phyloP scores from a whole-genome alignment of 2,113 vertebrate genomes.

The Drymodes brunneopygia region DNA sequence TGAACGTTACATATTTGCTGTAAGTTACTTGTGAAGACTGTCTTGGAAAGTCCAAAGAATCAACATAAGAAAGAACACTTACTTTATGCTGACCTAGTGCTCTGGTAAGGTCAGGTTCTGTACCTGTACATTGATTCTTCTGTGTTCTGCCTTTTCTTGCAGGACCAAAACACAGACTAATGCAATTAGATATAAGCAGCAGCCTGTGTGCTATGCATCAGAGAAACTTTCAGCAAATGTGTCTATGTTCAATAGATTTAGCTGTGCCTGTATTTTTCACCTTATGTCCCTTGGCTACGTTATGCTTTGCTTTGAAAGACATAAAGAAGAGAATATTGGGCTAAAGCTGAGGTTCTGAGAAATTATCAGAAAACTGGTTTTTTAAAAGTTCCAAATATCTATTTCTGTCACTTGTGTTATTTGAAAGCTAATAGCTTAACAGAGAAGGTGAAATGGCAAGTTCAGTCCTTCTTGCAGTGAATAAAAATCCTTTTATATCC shows the following conservation, averaged over 20 bases:
- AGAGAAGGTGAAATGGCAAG: not conserved
- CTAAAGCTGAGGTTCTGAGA: not conserved
- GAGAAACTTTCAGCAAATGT: not conserved
- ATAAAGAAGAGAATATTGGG: not conserved
- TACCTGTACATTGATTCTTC: not conserved
- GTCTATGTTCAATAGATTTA: not conserved
- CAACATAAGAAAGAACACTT: not conserved
- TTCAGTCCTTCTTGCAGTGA: not conserved
- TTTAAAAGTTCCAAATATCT: not conserved
- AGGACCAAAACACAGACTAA: not conserved
- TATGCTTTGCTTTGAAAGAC: not conserved
- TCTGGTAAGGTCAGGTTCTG: not conserved
- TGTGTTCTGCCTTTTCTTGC: not conserved
- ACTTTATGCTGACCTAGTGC: not conserved
- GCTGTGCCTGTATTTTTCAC: not conserved
- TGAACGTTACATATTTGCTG: not conserved
- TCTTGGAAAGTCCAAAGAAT: not conserved
- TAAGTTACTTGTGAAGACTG: not conserved
- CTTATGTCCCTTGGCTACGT: not conserved
- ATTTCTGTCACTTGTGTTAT: not conserved
- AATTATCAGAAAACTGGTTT: not conserved
- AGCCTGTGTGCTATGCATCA: not conserved
- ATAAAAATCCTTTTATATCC: not conserved
- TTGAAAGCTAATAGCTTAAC: not conserved
- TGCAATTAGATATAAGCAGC: not conserved